Conservation (phyloP, 2,797 vertebrate genomes). For the Micropoecilia bifurca region DNA sequence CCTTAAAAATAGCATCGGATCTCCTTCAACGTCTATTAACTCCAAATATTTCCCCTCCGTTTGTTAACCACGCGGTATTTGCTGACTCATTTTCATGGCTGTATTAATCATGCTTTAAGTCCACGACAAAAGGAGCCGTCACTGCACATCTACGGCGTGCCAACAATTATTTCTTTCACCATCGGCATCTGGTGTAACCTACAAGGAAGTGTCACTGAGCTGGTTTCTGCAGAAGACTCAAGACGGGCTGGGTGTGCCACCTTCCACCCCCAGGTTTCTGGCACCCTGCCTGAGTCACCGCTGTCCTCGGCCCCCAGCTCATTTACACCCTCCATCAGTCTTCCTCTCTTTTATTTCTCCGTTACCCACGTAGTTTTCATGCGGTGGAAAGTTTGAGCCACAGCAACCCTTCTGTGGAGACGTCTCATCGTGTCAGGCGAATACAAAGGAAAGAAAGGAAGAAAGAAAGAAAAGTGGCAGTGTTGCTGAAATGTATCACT, state of each 20-base stretch:
- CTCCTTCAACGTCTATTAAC: background rate
- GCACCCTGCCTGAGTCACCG: conserved; percentile 43
- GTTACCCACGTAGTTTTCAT: conserved; percentile 30
- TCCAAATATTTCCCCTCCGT: background rate
- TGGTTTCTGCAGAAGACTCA: conserved; percentile 56
- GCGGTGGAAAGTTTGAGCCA: conserved; percentile 72
- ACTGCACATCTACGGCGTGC: background rate
- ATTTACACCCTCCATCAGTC: conserved; percentile 15
- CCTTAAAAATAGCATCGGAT: background rate
- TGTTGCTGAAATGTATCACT: background rate
- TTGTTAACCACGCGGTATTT: background rate
- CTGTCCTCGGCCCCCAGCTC: conserved; percentile 37
- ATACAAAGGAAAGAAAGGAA: background rate
- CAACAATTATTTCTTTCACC: conserved; percentile 41
- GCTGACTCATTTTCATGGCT: background rate
- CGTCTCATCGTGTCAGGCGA: conserved; percentile 30
- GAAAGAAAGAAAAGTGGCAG: background rate
- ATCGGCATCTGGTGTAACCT: conserved; percentile 51
- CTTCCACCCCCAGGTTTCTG: conserved; percentile 28
- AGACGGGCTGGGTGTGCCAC: conserved; percentile 64
- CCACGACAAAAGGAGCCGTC: background rate
- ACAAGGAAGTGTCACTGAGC: conserved; percentile 59
- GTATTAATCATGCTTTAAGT: background rate
- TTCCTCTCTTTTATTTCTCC: background rate
- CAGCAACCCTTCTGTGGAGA: conserved; percentile 20